phyloP scores from a whole-genome alignment of 2,888 invertebrate species.

The Latheticus oryzae region DNA sequence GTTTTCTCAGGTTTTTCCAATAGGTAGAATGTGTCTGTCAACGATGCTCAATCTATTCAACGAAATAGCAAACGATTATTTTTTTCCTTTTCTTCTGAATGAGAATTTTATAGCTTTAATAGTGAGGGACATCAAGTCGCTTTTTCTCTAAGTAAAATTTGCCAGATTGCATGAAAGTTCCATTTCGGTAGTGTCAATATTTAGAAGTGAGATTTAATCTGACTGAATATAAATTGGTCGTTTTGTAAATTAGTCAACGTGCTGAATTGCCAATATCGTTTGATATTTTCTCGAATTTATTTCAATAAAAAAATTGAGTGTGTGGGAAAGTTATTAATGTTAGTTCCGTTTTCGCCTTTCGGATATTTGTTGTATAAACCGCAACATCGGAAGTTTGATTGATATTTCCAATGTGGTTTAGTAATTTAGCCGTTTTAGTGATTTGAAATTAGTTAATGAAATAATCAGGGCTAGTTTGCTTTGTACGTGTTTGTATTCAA shows the following conservation, averaged over 20 bases:
- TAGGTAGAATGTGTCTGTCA: constrained; percentile 29
- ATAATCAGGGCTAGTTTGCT: constrained; percentile 23
- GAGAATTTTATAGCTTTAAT: constrained; percentile 31
- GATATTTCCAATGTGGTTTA: constrained; percentile 2
- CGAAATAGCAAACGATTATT: constrained; percentile 6
- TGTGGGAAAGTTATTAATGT: no score
- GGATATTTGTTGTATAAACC: no score
- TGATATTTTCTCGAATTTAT: constrained; percentile 23
- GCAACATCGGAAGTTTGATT: constrained; percentile 12
- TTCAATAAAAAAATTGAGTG: no score
- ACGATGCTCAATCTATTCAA: neutral
- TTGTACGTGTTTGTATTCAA: constrained; percentile 20
- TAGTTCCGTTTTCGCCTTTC: neutral
- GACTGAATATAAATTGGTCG: constrained; percentile 33
- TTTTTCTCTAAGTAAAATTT: constrained; percentile 1
- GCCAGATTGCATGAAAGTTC: constrained; percentile 4
- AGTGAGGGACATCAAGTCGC: constrained; percentile 3
- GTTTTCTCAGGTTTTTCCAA: constrained; percentile 9
- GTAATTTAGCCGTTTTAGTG: neutral
- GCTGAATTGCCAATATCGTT: constrained; percentile 22
- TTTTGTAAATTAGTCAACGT: constrained; percentile 15
- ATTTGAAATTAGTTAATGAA: constrained; percentile 13
- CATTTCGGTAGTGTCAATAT: constrained; percentile 28
- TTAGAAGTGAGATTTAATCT: constrained; percentile 32
- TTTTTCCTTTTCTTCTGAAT: constrained; percentile 9